Evolutionary conservation across 2,113 vertebrate genomes (phyloP).

Genomic region (Pterophyllum scalare): DNA sequence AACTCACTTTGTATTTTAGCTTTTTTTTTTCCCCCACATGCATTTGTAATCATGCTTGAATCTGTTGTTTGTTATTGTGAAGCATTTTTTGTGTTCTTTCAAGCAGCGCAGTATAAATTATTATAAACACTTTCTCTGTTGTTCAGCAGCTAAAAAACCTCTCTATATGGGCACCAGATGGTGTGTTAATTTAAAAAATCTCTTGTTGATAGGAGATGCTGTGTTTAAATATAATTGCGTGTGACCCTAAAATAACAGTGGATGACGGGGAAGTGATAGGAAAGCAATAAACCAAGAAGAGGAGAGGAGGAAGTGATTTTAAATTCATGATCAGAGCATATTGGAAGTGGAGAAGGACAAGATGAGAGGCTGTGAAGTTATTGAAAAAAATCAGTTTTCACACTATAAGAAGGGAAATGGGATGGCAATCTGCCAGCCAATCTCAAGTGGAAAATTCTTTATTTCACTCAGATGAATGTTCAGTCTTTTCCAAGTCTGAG

Average conservation of each 20-base stretch:
- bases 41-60: not conserved
- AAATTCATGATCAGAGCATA: not conserved
- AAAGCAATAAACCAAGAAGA: not conserved
- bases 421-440: not conserved
- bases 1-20: not conserved
- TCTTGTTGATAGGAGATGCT: not conserved
- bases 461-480: slow-evolving; percentile 24
- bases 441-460: not conserved
- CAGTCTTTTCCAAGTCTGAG: not conserved
- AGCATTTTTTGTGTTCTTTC: not conserved
- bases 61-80: not conserved
- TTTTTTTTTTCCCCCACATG: not conserved
- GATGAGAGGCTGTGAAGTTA: slow-evolving; percentile 12
- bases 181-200: slow-evolving; percentile 13
- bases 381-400: slow-evolving; percentile 33
- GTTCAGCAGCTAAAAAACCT: not conserved
- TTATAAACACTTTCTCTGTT: slow-evolving; percentile 12
- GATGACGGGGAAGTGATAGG: not conserved
- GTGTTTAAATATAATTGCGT: slow-evolving; percentile 1
- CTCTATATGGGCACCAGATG: slow-evolving; percentile 25
- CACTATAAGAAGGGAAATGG: not conserved
- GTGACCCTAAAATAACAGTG: not conserved
- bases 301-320: not conserved
- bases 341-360: slow-evolving; percentile 12
- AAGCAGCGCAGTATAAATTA: not conserved